These are phyloP conservation scores for Microctonus hyperodae DNA, from an alignment of 2,888 invertebrate species.

Conservation along the genomic window DNA sequence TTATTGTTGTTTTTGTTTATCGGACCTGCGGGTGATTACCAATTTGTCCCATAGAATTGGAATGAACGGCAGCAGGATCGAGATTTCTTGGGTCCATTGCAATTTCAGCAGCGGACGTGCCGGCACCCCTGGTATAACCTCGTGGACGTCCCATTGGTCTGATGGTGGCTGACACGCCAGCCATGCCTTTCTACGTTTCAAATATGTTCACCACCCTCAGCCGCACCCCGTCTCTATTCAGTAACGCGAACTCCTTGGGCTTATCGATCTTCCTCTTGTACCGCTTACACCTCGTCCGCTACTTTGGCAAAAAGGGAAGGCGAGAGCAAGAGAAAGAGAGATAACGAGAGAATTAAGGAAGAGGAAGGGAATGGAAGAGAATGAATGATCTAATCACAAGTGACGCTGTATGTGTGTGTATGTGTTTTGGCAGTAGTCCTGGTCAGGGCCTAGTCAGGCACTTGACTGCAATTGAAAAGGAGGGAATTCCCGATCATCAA, in stretches of 20 bases:
- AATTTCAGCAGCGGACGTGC: conserved; percentile 49
- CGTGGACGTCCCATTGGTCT: conserved; percentile 43
- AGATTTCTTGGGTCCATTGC: conserved; percentile 56
- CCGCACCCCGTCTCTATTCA: conserved; percentile 23
- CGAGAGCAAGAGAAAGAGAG: not conserved
- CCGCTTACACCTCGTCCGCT: not conserved
- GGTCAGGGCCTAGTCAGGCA: not conserved
- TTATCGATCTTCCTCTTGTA: conserved; percentile 26
- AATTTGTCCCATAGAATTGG: conserved; percentile 32
- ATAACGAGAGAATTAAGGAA: not conserved
- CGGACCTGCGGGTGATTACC: conserved; percentile 46
- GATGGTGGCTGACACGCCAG: conserved; percentile 23
- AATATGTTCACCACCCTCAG: conserved; percentile 19
- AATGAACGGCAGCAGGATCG: conserved; percentile 26
- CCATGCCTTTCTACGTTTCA: conserved; percentile 1
- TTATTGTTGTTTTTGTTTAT: conserved; percentile 1
- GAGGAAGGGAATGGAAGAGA: not conserved
- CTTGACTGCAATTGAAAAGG: not conserved
- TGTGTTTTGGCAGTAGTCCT: not conserved
- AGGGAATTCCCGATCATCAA: not conserved
- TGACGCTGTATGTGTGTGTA: too few relatives aligned
- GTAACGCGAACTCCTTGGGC: conserved; percentile 19
- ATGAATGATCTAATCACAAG: not conserved
- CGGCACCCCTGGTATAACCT: conserved; percentile 25
- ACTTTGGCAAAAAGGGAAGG: not conserved